Percentiles rank a stretch among this genome's conserved stretches.
These are phyloP conservation scores for Labrus mixtus DNA, from an alignment of 2,113 vertebrate genomes.

Conservation along the genomic window DNA sequence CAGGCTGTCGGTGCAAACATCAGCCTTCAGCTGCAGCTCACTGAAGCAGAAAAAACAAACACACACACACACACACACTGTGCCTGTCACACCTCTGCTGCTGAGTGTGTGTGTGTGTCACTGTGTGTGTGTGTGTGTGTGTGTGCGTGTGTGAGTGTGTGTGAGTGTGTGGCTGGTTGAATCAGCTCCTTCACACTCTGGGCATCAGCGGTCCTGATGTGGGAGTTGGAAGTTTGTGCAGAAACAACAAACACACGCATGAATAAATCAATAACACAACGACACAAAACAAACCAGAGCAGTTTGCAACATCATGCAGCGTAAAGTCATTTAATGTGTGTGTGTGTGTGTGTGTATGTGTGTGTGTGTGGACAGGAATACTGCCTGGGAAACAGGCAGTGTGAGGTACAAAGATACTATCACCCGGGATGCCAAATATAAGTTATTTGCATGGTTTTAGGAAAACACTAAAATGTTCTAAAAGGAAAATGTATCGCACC, in stretches of 20 bases:
- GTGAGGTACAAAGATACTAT: too few species aligned
- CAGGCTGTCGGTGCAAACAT: conserved; percentile 37
- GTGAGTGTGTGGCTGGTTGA: conserved; percentile 1
- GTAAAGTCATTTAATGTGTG: not conserved
- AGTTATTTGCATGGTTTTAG: too few species aligned
- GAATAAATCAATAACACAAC: not conserved
- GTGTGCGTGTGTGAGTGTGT: not conserved
- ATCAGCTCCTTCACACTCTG: conserved; percentile 13
- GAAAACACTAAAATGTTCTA: too few species aligned
- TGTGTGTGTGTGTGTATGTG: not conserved
- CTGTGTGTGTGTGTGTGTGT: not conserved
- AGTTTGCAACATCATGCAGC: not conserved
- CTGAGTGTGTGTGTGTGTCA: too few species aligned
- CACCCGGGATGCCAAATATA: too few species aligned
- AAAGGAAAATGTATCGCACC: too few species aligned
- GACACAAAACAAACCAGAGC: too few species aligned
- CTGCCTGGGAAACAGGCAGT: too few species aligned
- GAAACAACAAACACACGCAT: conserved; percentile 12
- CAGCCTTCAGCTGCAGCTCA: conserved; percentile 23
- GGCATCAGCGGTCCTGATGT: not conserved
- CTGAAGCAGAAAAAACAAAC: conserved; percentile 43
- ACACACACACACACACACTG: conserved; percentile 17
- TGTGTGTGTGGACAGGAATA: not conserved
- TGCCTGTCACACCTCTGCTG: conserved; percentile 6
- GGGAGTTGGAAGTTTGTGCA: conserved; percentile 3